Base-by-base conservation (phyloP, 2,113 vertebrate species). In the Centropristis striata region DNA sequence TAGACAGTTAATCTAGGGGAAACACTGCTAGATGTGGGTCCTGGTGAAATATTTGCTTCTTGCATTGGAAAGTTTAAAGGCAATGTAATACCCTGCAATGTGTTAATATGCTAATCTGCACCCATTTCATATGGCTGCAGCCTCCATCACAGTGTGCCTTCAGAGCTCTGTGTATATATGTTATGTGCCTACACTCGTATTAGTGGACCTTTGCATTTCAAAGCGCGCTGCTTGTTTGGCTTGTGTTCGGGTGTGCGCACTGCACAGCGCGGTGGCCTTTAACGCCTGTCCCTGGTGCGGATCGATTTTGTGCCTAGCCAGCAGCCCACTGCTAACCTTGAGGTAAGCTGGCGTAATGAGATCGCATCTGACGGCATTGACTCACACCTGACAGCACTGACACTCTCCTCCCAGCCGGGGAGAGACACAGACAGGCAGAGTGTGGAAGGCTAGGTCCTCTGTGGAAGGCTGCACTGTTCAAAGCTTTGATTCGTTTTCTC, bases 281-380 rank as follows among this genome's bases (percentile, higher is more conserved):
- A 85, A 55, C 80, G 83, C 59, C 70, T 78, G 91, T 92, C 91
- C 88, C 89, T 81, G 80, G 69, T 71, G 80, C 68, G 72, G 90
- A 93, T 93, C 77, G 92, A 94, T 94, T 88, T 87, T 90, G 88
- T 93, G 90, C 89, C 89, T 78, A 82, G 79, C 90, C 86, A 83
- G 86, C 90, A 85, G 91, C 88, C 88, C 85, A 44, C 70, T 42
- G 78, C 89, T 94, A 92, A 92, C 93, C 94, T 94, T 93, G 90
- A 93, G 92, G 91, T 91, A 94, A 91, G 88, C 81, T 92, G 88
- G 71, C 84, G 84, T 94, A 95, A 95, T 95, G 93, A 94, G 92
- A 93, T 92, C 87, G 73, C 89, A 92, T 92, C 86, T 92, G 90
- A 92, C 80, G 90, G 81, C 91, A 91, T 90, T 88, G 92, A 93